Evolutionary conservation across 2,797 vertebrate species (phyloP).

Genomic region (Cephalopachus bancanus): DNA sequence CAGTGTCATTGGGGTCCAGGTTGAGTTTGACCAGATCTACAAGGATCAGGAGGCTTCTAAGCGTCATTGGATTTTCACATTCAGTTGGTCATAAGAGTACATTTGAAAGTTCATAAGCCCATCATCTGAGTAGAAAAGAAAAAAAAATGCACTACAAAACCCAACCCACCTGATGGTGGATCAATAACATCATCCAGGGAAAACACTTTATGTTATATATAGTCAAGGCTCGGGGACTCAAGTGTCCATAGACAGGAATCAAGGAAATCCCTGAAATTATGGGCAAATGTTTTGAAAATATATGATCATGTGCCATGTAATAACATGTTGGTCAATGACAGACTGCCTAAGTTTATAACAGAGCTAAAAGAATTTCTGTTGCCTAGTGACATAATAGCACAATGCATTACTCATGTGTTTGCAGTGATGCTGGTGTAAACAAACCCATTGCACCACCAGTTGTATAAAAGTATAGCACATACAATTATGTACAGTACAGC

Average conservation of each 20-base stretch:
- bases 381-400: neutral
- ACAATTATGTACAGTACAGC: neutral
- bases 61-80: neutral
- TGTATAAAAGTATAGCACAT: neutral
- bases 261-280: conserved; percentile 49
- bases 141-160: neutral
- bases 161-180: neutral
- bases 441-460: neutral
- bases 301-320: neutral
- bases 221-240: neutral
- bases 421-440: neutral
- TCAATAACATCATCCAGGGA: neutral
- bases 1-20: neutral
- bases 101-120: neutral
- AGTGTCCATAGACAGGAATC: neutral
- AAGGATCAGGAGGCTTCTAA: neutral
- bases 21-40: neutral
- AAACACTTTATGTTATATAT: neutral
- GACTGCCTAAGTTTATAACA: neutral
- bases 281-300: neutral
- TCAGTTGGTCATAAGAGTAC: neutral
- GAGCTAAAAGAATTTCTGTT: neutral
- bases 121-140: neutral
- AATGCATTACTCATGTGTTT: neutral
- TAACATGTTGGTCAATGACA: neutral